phyloP scores from a whole-genome alignment of 2,113 vertebrate genomes.

The Amphilophus citrinellus region DNA sequence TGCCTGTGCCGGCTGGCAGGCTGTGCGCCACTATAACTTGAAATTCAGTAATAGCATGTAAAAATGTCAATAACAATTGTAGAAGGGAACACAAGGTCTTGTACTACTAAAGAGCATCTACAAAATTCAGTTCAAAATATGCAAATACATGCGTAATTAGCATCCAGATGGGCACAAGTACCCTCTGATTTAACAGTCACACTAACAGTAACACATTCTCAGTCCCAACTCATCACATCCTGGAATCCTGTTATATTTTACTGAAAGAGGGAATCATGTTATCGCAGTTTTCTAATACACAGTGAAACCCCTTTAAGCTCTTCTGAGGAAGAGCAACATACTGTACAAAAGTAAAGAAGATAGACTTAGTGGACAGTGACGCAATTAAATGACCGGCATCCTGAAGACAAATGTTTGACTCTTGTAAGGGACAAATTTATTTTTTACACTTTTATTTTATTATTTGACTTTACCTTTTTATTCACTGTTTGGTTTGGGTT shows the following conservation, averaged over 20 bases:
- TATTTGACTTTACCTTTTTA: no score
- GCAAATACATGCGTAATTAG: background rate
- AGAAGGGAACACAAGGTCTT: slow-evolving; percentile 16
- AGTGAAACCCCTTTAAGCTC: background rate
- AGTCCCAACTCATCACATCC: no score
- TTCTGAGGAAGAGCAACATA: background rate
- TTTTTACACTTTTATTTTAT: no score
- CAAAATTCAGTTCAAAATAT: accelerated
- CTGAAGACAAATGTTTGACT: background rate
- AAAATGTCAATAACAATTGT: slow-evolving; percentile 44
- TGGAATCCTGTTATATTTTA: background rate
- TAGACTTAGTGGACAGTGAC: background rate
- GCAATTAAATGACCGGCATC: background rate
- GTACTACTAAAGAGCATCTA: slow-evolving; percentile 10
- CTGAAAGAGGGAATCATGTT: background rate
- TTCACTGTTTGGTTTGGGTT: no score
- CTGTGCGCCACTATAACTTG: background rate
- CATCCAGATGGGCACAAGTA: background rate
- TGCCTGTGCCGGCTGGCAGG: slow-evolving; percentile 33
- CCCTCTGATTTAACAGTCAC: slow-evolving; percentile 1
- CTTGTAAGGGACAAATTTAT: no score
- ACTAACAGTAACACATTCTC: background rate
- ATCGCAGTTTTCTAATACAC: background rate
- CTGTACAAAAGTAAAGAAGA: background rate
- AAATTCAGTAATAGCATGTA: slow-evolving; percentile 34